phyloP scores from a whole-genome alignment of 2,888 invertebrate species.

The Rhagophthalmus giganteus region DNA sequence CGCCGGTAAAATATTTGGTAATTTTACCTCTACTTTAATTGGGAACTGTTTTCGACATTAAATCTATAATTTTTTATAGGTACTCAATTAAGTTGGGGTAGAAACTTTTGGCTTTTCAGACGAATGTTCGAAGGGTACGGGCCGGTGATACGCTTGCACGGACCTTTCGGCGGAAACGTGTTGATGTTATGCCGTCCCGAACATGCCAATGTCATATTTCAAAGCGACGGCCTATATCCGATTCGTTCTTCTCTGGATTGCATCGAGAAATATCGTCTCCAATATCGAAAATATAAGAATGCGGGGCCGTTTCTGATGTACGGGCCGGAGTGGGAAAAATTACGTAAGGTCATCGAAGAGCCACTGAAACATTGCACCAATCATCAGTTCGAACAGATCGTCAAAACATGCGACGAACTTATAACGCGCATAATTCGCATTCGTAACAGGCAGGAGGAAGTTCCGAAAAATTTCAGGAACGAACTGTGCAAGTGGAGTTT shows the following conservation, averaged over 20 bases:
- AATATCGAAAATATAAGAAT: constrained; percentile 59
- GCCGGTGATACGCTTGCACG: constrained; percentile 67
- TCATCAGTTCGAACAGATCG: constrained; percentile 53
- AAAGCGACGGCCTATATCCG: constrained; percentile 63
- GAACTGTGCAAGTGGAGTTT: constrained; percentile 70
- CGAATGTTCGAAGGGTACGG: constrained; percentile 62
- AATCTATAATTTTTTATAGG: constrained; percentile 36
- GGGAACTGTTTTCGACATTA: too few relatives aligned
- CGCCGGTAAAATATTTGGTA: constrained; percentile 56
- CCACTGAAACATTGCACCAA: constrained; percentile 56
- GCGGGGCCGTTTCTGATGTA: constrained; percentile 64
- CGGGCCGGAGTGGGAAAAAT: constrained; percentile 63
- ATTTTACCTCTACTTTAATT: too few relatives aligned
- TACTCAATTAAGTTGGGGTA: constrained; percentile 56
- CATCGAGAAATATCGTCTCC: constrained; percentile 65
- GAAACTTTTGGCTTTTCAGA: constrained; percentile 53
- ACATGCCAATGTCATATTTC: constrained; percentile 64
- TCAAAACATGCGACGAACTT: constrained; percentile 53
- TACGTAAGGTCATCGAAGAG: constrained; percentile 57
- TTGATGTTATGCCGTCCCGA: constrained; percentile 67
- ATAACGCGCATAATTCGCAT: constrained; percentile 58
- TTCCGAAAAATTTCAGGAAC: constrained; percentile 60
- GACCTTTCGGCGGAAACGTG: constrained; percentile 66
- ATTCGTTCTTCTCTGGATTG: constrained; percentile 66
- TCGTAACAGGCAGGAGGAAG: constrained; percentile 67